A percentile compares a stretch with the other conserved stretches of the same genome.
Conservation (phyloP, 1,140 invertebrate species). For the Ephestia elutella region DNA sequence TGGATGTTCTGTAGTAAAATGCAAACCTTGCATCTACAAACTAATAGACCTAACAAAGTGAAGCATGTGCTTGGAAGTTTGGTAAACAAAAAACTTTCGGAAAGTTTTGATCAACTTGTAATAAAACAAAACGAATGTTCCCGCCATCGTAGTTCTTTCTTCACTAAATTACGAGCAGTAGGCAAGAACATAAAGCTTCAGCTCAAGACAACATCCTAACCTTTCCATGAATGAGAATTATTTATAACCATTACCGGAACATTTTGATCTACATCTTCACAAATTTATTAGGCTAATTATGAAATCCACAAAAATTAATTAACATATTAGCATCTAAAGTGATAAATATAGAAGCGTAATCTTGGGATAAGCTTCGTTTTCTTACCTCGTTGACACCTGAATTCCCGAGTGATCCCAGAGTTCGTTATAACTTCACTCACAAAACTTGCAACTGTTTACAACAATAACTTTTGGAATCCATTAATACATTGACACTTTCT, state of each 20-base stretch:
- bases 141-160: not conserved
- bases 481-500: slow-evolving; percentile 42
- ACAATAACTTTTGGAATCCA: slow-evolving; percentile 39
- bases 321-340: slow-evolving; percentile 36
- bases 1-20: too few species aligned
- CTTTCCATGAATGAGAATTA: slow-evolving; percentile 63
- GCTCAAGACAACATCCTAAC: slow-evolving; percentile 49
- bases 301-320: slow-evolving; percentile 29
- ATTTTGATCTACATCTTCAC: not conserved
- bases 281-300: slow-evolving; percentile 40
- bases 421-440: slow-evolving; percentile 68
- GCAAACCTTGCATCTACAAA: too few species aligned
- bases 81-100: slow-evolving; percentile 8
- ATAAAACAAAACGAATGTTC: not conserved
- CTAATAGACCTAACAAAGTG: not conserved
- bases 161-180: not conserved
- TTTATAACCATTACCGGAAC: slow-evolving; percentile 56
- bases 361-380: slow-evolving; percentile 67
- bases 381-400: slow-evolving; percentile 75
- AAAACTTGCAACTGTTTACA: slow-evolving; percentile 62
- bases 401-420: slow-evolving; percentile 68
- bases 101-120: slow-evolving; percentile 2
- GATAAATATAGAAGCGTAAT: slow-evolving; percentile 66
- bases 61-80: not conserved
- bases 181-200: not conserved